A percentile compares a stretch with the other conserved stretches of the same genome.
These are phyloP conservation scores for Lacanobia wlatinum DNA, from an alignment of 2,888 invertebrate species.

Conservation along the genomic window DNA sequence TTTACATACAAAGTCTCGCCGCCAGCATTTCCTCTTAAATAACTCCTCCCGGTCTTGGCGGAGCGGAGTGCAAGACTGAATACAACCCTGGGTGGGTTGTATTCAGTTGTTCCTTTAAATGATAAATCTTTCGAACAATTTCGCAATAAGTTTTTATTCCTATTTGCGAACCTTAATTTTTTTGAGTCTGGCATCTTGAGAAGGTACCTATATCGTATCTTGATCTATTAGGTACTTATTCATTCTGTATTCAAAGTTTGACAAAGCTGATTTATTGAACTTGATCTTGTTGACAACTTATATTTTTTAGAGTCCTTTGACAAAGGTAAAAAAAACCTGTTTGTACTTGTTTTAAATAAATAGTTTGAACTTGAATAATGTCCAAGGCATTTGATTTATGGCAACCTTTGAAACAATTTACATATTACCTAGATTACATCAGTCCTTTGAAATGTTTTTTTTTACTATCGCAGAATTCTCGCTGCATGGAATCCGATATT, in stretches of 20 bases:
- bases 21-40: too few relatives aligned
- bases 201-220: not conserved
- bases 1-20: too few relatives aligned
- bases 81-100: too few relatives aligned
- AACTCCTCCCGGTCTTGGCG: too few relatives aligned
- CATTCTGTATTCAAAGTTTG: slow-evolving; percentile 13
- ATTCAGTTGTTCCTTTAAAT: too few relatives aligned
- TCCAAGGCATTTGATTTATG: slow-evolving; percentile 27
- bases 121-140: too few relatives aligned
- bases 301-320: slow-evolving; percentile 6
- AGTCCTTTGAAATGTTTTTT: not conserved
- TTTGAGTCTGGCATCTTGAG: not conserved
- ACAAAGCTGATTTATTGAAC: slow-evolving; percentile 28
- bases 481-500: too few relatives aligned
- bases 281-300: slow-evolving; percentile 10
- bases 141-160: not conserved
- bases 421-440: slow-evolving; percentile 21
- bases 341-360: too few relatives aligned
- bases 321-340: slow-evolving; percentile 10
- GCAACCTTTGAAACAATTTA: slow-evolving; percentile 17
- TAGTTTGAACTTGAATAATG: slow-evolving; percentile 19
- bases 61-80: too few relatives aligned
- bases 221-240: slow-evolving; percentile 5
- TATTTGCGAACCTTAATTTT: not conserved
- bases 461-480: not conserved